Evolutionary conservation across 2,888 invertebrate species (phyloP).

Genomic region (Protophormia terraenovae): DNA sequence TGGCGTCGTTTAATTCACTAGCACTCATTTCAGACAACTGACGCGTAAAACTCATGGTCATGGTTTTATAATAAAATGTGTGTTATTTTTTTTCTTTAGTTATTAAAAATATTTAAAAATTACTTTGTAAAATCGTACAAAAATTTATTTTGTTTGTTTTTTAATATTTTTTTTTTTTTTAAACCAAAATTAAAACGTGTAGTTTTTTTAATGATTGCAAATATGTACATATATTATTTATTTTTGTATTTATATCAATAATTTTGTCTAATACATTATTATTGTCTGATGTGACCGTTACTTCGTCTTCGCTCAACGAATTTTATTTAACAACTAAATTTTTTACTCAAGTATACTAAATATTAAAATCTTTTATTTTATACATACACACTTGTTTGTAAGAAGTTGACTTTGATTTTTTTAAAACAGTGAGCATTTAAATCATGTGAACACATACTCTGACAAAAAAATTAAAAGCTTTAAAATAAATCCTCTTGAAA

Average conservation of each 20-base stretch:
- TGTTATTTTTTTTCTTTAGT: background rate
- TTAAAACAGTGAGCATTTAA: constrained; percentile 45
- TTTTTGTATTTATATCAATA: constrained; percentile 24
- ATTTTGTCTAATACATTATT: constrained; percentile 16
- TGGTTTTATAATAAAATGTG: background rate
- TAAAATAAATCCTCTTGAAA: constrained; percentile 31
- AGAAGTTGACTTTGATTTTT: constrained; percentile 45
- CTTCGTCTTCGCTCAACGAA: constrained; percentile 43
- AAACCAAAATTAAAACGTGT: background rate
- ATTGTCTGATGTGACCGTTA: constrained; percentile 32
- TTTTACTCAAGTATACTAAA: constrained; percentile 48
- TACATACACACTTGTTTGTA: constrained; percentile 4
- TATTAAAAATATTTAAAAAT: background rate
- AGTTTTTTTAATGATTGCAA: constrained; percentile 22
- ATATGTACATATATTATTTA: constrained; percentile 4
- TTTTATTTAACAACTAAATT: constrained; percentile 60
- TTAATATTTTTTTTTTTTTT: background rate
- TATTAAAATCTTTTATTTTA: constrained; percentile 39
- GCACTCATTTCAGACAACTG: constrained; percentile 80
- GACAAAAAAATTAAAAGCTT: constrained; percentile 39
- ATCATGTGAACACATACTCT: constrained; percentile 37
- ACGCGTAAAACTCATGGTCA: constrained; percentile 77
- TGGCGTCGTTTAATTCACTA: constrained; percentile 81
- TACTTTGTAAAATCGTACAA: constrained; percentile 7
- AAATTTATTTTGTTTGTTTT: background rate